Base-by-base conservation (phyloP, 2,113 vertebrate species). In the Zosterops hypoxanthus region DNA sequence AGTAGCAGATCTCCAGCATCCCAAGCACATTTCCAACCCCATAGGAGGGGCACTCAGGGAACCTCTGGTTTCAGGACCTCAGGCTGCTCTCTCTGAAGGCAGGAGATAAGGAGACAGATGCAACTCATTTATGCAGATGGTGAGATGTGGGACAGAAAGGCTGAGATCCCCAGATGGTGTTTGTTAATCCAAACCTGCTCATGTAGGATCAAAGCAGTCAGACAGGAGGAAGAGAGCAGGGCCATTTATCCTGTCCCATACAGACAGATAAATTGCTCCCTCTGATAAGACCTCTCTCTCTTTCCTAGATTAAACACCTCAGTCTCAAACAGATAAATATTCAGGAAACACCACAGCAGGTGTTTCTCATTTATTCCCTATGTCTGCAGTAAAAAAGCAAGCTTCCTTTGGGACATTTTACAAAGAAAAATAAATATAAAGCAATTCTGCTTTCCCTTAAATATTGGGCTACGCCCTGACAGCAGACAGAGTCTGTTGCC, bases 311-410 rank as follows among this genome's bases (percentile, higher is more conserved):
- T 69, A 89, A 92, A 87, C 52, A 78, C 22, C 73, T 82, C 63
- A 20, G 13, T 29, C 66, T 68, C 81, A 92, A 85, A 76, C 36
- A 91, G 33, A 52, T 11, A 84, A 91, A 70, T 8, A 66, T 11
- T 49, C 65, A 66, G 19, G 14, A 89, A 44, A 68, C 41, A 60
- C 31, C 66, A 82, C 36, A 82, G 52, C 52, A 90, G 59, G 20
- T 82, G 66, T 4, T 60, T 42, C 73, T 85, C 42, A 36, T 96
- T 95, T 96, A 95, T 92, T 96, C 26, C 72, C 73, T 14, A 7
- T 1, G 3, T 42, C 46, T 79, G 53, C 70, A 24, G 12, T 49
- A 69, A 71, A 81, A 94, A 81, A 42, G 6, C 55, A 77, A 34
- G n/a, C 6, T 46, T 84, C 57, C 53, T 64, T 36, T 22, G 8